Evolutionary conservation across 2,113 vertebrate genomes (phyloP), one percentile per base, ranked within the genome.

Genomic region (Phycodurus eques): DNA sequence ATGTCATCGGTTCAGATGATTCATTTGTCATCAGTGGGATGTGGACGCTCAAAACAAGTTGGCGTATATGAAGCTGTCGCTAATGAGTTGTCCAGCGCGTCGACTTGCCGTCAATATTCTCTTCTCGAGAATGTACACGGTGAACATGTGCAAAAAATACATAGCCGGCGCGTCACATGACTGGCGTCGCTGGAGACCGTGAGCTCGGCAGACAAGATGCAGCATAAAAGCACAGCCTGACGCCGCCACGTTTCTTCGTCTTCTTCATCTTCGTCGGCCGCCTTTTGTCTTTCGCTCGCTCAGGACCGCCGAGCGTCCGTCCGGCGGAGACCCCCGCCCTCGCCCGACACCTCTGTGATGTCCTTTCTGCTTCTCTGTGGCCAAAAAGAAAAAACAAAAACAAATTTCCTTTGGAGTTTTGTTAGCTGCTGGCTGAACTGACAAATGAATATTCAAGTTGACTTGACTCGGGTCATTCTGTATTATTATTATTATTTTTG

Each of bases 181-280:
- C 46, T 3, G 14, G 2, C 49, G 49, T 82, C 27, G 86, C 85
- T 85, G 81, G 77, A 74, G 83, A 74, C 78, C 80, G 71, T 51
- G 77, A 80, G 71, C 14, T 19, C 74, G 43, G 67, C 61, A 75
- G 63, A 84, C 71, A 87, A 56, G 84, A 57, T 27, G 83, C 70
- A 87, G 49, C 84, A 27, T 57, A 83, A 81, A 88, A 92, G 91
- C 90, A 89, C 89, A 90, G 91, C 88, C 90, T 90, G 84, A 69
- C 14, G 73, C 77, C 70, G 85, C 78, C 67, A 33, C 49, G 66
- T 65, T 81, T 85, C 88, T 90, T 90, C 85, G 90, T 91, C 85
- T 79, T 61, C 75, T 82, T 51, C 19, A 4, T 51, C 17, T 5
- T 51, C 49, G 27, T 51, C 35, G 3, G 7, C 1, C 17, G 49